phyloP scores from a whole-genome alignment of 2,797 vertebrate genomes.

The Pseudochirops corinnae region DNA sequence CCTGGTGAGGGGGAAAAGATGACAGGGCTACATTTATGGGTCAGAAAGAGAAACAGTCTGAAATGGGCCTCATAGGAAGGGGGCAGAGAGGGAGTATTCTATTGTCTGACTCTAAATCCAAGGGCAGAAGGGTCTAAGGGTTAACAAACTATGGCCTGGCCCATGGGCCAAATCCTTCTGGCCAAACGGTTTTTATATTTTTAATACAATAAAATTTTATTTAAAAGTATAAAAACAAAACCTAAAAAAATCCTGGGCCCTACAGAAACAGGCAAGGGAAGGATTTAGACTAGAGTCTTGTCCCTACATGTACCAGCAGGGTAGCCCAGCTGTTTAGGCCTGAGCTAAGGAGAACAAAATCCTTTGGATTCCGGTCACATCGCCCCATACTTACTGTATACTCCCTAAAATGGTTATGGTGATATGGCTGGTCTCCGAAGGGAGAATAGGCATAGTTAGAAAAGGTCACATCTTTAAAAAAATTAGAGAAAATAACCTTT shows the following conservation, averaged over 20 bases:
- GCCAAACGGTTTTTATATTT: background rate
- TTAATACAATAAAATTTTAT: background rate
- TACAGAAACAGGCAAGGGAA: background rate
- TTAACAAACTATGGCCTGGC: background rate
- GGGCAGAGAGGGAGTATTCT: background rate
- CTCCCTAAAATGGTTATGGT: background rate
- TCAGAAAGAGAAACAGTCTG: slow-evolving; percentile 15
- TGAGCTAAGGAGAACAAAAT: background rate
- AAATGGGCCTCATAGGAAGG: background rate
- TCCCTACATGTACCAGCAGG: background rate
- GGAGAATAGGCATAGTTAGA: background rate
- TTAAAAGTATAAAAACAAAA: background rate
- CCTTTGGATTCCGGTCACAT: background rate
- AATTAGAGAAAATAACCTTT: background rate
- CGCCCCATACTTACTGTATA: background rate
- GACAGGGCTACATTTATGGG: slow-evolving; percentile 35
- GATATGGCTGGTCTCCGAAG: background rate
- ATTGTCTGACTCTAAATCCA: background rate
- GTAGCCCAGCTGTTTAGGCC: background rate
- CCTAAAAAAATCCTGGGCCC: background rate
- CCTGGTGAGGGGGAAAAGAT: slow-evolving; percentile 78
- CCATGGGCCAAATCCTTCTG: background rate
- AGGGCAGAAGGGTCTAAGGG: background rate
- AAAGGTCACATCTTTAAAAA: background rate
- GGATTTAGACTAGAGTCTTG: background rate